phyloP scores from a whole-genome alignment of 2,888 invertebrate genomes.

The Trisateles emortualis region DNA sequence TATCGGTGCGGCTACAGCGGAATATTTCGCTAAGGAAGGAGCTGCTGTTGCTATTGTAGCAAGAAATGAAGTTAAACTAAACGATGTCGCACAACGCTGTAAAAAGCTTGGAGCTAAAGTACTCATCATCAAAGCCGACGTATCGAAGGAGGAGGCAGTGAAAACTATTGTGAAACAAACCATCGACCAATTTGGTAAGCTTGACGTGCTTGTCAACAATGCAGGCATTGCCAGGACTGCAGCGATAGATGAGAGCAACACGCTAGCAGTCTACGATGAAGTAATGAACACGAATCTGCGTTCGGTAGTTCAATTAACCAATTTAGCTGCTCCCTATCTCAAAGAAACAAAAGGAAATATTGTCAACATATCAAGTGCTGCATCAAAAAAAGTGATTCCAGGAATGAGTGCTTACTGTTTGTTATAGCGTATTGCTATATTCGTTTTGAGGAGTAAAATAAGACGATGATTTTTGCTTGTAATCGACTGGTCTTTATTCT shows the following conservation, averaged over 20 bases:
- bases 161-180: conserved; percentile 21
- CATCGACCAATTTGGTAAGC: conserved; percentile 27
- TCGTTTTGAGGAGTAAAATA: too few species aligned
- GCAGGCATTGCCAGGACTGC: too few species aligned
- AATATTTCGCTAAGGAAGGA: conserved; percentile 55
- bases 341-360: conserved; percentile 27
- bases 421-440: too few species aligned
- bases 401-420: background rate
- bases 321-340: too few species aligned
- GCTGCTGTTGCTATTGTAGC: conserved; percentile 58
- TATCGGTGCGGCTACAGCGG: conserved; percentile 60
- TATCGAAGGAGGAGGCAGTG: conserved; percentile 22
- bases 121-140: conserved; percentile 23
- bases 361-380: conserved; percentile 60
- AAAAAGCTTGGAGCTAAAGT: conserved; percentile 30
- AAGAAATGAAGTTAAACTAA: conserved; percentile 55
- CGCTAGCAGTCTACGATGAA: too few species aligned
- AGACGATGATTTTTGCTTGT: too few species aligned
- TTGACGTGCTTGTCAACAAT: conserved; percentile 32
- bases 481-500: too few species aligned
- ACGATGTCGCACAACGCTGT: conserved; percentile 43
- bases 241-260: too few species aligned
- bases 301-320: too few species aligned
- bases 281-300: too few species aligned
- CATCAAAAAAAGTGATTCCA: background rate